A percentile compares a stretch with the other conserved stretches of the same genome.
Conservation (phyloP, 2,888 invertebrate species). For the Oeneis ivallda region DNA sequence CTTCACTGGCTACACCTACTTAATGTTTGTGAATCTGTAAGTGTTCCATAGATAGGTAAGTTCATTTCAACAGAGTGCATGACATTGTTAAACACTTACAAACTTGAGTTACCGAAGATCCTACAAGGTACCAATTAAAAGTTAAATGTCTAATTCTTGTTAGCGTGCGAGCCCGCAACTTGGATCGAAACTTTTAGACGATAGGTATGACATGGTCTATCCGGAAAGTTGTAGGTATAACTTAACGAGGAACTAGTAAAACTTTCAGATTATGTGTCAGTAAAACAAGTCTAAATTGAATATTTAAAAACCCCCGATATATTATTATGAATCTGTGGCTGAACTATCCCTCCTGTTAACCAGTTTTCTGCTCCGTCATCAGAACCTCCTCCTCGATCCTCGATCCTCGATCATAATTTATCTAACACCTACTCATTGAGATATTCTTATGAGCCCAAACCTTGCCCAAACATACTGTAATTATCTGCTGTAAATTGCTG, state of each 20-base stretch:
- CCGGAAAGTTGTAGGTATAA: background rate
- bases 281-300: too few relatives aligned
- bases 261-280: background rate
- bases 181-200: background rate
- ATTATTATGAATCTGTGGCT: too few relatives aligned
- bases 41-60: conserved; percentile 1
- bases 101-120: conserved; percentile 72
- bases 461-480: too few relatives aligned
- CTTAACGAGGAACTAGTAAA: background rate
- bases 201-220: background rate
- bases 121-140: conserved; percentile 71
- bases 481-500: too few relatives aligned
- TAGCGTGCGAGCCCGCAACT: conserved; percentile 58
- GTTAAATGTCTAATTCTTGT: conserved; percentile 82
- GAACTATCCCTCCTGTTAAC: too few relatives aligned
- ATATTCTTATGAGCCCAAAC: too few relatives aligned
- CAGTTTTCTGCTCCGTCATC: too few relatives aligned
- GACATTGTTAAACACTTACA: conserved; percentile 75
- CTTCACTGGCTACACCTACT: too few relatives aligned
- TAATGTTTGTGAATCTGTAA: background rate
- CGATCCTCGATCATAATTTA: too few relatives aligned
- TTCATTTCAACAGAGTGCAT: conserved; percentile 41
- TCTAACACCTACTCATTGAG: too few relatives aligned
- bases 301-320: too few relatives aligned
- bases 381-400: too few relatives aligned